These are phyloP conservation scores for Danio tinwini DNA, from an alignment of 2,797 vertebrate species.

Conservation along the genomic window DNA sequence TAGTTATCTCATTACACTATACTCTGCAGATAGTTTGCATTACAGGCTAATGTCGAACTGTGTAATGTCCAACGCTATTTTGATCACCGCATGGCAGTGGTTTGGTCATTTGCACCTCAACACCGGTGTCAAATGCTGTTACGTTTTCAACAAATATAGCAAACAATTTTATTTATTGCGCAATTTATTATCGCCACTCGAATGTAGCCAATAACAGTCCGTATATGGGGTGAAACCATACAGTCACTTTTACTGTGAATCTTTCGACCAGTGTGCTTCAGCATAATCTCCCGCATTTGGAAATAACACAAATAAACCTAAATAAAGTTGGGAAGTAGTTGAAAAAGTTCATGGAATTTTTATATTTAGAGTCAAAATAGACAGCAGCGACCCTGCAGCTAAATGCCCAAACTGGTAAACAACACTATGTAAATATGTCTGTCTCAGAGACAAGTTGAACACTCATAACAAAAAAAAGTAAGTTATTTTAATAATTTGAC, in stretches of 20 bases:
- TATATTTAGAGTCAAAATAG: constrained; percentile 7
- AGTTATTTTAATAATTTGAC: neutral
- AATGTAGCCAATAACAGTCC: neutral
- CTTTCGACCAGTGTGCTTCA: neutral
- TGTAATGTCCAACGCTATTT: constrained; percentile 25
- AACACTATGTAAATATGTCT: constrained; percentile 26
- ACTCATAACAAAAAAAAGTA: neutral
- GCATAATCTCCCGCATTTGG: neutral
- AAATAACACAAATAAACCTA: neutral
- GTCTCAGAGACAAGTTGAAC: neutral
- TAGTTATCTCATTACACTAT: constrained; percentile 44
- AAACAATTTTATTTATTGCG: neutral
- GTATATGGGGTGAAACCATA: neutral
- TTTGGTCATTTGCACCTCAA: constrained; percentile 25
- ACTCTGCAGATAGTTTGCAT: constrained; percentile 31
- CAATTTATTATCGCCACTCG: neutral
- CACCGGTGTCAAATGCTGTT: neutral
- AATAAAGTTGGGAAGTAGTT: constrained; percentile 2
- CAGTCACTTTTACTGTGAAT: neutral
- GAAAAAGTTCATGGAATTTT: neutral
- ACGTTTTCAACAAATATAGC: constrained; percentile 12
- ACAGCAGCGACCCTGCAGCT: constrained; percentile 10
- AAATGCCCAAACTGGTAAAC: constrained; percentile 19
- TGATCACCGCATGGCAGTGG: constrained; percentile 6
- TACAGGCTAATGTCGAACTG: constrained; percentile 9